Base-by-base conservation (phyloP, 2,113 vertebrate species). In the Silurus meridionalis region DNA sequence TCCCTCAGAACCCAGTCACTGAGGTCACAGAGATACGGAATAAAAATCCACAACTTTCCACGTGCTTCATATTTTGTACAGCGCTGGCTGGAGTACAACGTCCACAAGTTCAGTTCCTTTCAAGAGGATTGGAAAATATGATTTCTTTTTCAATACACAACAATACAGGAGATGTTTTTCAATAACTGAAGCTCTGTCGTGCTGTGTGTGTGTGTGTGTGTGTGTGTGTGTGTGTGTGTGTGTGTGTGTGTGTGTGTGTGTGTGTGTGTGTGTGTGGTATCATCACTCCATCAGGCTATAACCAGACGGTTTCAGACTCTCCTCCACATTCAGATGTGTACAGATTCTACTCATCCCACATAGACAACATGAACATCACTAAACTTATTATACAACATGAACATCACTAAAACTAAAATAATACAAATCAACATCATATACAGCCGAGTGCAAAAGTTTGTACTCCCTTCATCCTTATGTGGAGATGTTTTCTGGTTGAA, bases 21-120 rank as follows among this genome's bases (percentile, higher is more conserved):
- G 48, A 87, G 72, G 86, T 83, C 82, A 79, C 19, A 66, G 37
- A 66, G 72, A 75, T 83, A 85, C 1, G 23, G 83, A 78, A 37
- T 63, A n/a, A 69, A 71, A 84, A 61, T 75, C 57, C 66, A 57
- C 53, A 17, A 64, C 72, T 85, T 85, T 85, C 83, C 83, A 50
- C 63, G 55, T 10, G 69, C 57, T 85, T 61, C 58, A 77, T 46
- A 74, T 55, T 37, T 60, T 48, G 5, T 63, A 17, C 8, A 8
- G 37, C 0, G 6, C 10, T 82, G 80, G 80, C 80, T 50, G 80
- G 60, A 64, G 15, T 21, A 46, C 78, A 46, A 61, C 15, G 5
- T 46, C 55, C 78, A 80, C 78, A 61, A 80, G 78, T 64, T n/a
- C 80, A 25, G 21, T n/a, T 48, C 61, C 37, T n/a, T 7, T 64